These are phyloP conservation scores for Parascotia fuliginaria DNA, from an alignment of 2,888 invertebrate genomes.

Conservation along the genomic window DNA sequence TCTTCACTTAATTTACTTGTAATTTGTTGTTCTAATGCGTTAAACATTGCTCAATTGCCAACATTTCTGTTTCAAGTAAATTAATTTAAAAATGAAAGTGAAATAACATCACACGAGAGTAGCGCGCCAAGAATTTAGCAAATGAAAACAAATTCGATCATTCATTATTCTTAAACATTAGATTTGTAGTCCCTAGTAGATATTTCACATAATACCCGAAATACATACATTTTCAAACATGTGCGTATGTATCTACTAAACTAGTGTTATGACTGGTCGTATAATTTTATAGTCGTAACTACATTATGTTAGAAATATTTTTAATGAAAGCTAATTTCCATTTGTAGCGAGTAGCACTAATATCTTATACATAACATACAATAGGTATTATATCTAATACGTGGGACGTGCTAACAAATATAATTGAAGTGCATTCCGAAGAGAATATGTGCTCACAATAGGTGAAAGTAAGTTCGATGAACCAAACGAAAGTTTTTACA, in stretches of 20 bases:
- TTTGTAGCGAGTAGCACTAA: constrained; percentile 27
- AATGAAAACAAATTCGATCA: constrained; percentile 26
- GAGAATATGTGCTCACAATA: constrained; percentile 75
- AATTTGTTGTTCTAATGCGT: constrained; percentile 5
- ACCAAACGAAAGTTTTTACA: constrained; percentile 80
- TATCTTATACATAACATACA: constrained; percentile 37
- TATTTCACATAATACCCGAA: too few species aligned
- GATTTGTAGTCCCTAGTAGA: too few species aligned
- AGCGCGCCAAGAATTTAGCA: constrained; percentile 37
- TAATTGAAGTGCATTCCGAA: constrained; percentile 79
- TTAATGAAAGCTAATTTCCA: constrained; percentile 37
- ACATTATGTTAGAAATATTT: constrained; percentile 8
- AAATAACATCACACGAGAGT: constrained; percentile 30
- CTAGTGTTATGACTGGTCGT: too few species aligned
- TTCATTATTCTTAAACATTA: constrained; percentile 18
- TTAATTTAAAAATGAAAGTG: constrained; percentile 48
- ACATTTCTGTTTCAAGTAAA: constrained; percentile 26
- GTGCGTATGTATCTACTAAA: too few species aligned
- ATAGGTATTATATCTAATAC: constrained; percentile 57
- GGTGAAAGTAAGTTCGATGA: constrained; percentile 85
- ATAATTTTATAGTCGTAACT: constrained; percentile 6
- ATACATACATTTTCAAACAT: background rate
- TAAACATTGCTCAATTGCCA: constrained; percentile 4
- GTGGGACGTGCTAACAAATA: constrained; percentile 70
- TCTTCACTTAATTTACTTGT: constrained; percentile 28